Evolutionary conservation across 1,140 invertebrate genomes (phyloP).

Genomic region (Anastrepha ludens): DNA sequence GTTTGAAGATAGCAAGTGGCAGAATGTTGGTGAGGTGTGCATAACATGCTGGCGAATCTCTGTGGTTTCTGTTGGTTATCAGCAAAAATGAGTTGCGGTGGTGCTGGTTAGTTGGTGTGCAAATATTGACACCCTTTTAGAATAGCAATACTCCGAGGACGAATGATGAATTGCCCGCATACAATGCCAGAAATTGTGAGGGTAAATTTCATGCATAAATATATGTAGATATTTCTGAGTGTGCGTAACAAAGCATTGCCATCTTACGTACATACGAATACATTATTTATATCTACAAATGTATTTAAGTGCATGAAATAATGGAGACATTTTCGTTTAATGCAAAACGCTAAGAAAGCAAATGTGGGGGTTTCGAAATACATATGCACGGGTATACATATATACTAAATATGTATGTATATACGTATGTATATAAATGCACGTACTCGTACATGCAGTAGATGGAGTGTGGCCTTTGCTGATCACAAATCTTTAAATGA

Average conservation of each 20-base stretch:
- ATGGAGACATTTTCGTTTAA: background rate
- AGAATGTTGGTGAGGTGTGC: background rate
- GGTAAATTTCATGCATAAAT: background rate
- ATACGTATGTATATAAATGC: too few relatives aligned
- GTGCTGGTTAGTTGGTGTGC: slow-evolving; percentile 1
- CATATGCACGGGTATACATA: too few relatives aligned
- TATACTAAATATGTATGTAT: too few relatives aligned
- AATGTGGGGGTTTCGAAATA: too few relatives aligned
- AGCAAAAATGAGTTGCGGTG: background rate
- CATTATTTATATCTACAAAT: background rate
- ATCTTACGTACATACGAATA: background rate
- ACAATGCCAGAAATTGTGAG: background rate
- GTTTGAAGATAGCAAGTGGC: background rate
- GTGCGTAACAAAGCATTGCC: background rate
- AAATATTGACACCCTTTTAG: slow-evolving; percentile 43
- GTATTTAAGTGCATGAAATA: background rate
- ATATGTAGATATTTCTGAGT: background rate
- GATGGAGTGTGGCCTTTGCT: background rate
- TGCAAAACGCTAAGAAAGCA: background rate
- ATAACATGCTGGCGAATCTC: background rate
- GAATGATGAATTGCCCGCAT: slow-evolving; percentile 46
- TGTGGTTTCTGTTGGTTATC: background rate
- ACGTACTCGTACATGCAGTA: background rate
- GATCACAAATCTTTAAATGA: slow-evolving; percentile 38
- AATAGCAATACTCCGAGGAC: slow-evolving; percentile 38